Evolutionary conservation across 2,113 vertebrate genomes (phyloP), one percentile per base, ranked within the genome.

Genomic region (Recurvirostra avosetta): DNA sequence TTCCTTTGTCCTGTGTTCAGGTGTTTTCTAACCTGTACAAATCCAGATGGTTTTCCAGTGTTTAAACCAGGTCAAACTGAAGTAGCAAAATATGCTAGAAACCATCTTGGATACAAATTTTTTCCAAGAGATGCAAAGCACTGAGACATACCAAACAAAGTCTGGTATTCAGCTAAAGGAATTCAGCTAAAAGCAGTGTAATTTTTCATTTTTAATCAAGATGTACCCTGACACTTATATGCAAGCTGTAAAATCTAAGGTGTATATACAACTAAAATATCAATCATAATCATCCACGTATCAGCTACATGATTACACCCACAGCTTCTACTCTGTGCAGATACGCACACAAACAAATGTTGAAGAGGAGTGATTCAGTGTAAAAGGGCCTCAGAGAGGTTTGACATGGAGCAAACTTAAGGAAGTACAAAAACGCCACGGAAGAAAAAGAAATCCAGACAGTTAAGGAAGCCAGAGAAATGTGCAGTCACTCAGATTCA

Each of bases 261-360:
- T 45, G 19, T 53, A 25, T 5, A 27, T 15, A 34, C 41, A 88
- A 76, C 29, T 61, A 47, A 87, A 78, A 77, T n/a, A 71, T 25
- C 23, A 65, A 12, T 34, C 25, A 40, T 13, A 91, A 70, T 8
- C 19, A 49, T 9, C n/a, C 17, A 32, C 2, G 1, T 32, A 88
- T 65, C 12, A 74, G 47, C 40, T 68, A 52, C 15, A 14, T 15
- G 8, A 81, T 40, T 27, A 59, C 20, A 86, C 6, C 7, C 56
- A 30, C 52, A 73, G 43, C 13, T 90, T 43, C 62, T 86, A 12
- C 34, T 75, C 56, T 30, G 36, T 49, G 45, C 38, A 26, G 34
- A 70, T 25, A 86, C 0, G 0, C n/a, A 36, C 3, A 50, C 13
- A 12, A 6, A 45, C 15, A 63, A 38, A 43, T 9, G 11, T 5